Base-by-base conservation (phyloP, 2,888 invertebrate genomes). In the Drosophila aldrichi region DNA sequence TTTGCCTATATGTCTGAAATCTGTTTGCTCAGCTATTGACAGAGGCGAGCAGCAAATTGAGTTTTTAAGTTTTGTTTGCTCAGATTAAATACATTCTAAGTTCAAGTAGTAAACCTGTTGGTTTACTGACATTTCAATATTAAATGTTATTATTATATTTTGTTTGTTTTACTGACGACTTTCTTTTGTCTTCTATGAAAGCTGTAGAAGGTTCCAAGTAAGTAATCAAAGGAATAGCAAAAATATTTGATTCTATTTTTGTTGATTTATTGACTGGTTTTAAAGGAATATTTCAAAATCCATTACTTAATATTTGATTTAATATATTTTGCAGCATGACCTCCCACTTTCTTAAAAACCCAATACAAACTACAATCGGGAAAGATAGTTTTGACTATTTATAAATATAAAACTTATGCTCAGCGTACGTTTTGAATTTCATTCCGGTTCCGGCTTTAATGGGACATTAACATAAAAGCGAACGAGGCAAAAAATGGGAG, bases 381-480 rank as follows among this genome's bases (percentile, higher is more conserved):
- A 18, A 51, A n/a, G 46, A 12, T 38, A 43, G 44, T 58, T 66
- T 55, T 32, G 14, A 58, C 18, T 22, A 60, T 18, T 40, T 18
- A 38, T 46, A 57, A 48, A 58, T 8, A 8, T 51, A 62, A n/a
- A 38, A n/a, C 10, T 6, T n/a, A 38, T 51, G 22, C 32, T 36
- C 32, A 79, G 67, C 74, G 77, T 60, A 34, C 60, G 48, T n/a
- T 57, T 38, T 10, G 29, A 44, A 41, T 48, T 40, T 66, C 59
- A 65, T 79, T 71, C 71, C 79, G 70, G 77, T 85, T 85, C 88
- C 85, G 85, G 86, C n/a, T 70, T 85, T 79, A 62, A 73, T 49
- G 76, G 51, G 54, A 54, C 65, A 83, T 83, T 77, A 71, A 77
- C 70, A 79, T 81, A 79, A 74, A 72, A 72, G 44, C 61, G 48